Evolutionary conservation across 2,797 vertebrate genomes (phyloP), one percentile per base, ranked within the genome.

Genomic region (Alauda arvensis): DNA sequence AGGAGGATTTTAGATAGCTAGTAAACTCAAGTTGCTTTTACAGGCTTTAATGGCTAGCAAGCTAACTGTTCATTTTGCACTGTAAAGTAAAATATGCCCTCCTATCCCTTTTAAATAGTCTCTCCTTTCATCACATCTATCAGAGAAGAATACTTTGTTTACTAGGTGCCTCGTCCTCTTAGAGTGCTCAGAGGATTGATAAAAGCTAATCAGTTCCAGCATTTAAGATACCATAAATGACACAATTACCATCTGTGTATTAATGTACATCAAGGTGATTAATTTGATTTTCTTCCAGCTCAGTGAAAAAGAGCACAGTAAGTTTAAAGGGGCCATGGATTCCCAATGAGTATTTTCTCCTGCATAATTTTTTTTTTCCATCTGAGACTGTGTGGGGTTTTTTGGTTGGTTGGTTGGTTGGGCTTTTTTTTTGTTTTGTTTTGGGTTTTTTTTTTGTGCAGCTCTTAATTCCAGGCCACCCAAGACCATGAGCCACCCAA

Each of bases 61-160:
- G 81, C 26, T 59, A 43, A 87, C 37, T 61, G 53, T 29, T 80
- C 74, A 68, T 81, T 88, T 78, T 75, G 45, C 40, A 82, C 42
- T 49, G 31, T 57, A 70, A 87, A 79, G 53, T 85, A 68, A 93
- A 92, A 91, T 87, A 90, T 56, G 92, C 39, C 10, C 77, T 85
- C 68, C 84, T 91, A 69, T 79, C 78, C 88, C 23, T 89, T 93
- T 93, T 74, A 92, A 95, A 90, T 60, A 92, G 83, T 51, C 68
- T 88, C 83, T 87, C 74, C 25, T 93, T 94, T 91, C 72, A 82
- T 77, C 79, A 81, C 89, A 95, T 89, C 89, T 89, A 52, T 56
- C 74, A 79, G 77, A 94, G 83, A 94, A 87, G 67, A 88, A 74
- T 79, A 67, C 67, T 95, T 95, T 94, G 87, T 94, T 95, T 84